phyloP scores from a whole-genome alignment of 2,113 vertebrate species.

The Phyllopteryx taeniolatus region DNA sequence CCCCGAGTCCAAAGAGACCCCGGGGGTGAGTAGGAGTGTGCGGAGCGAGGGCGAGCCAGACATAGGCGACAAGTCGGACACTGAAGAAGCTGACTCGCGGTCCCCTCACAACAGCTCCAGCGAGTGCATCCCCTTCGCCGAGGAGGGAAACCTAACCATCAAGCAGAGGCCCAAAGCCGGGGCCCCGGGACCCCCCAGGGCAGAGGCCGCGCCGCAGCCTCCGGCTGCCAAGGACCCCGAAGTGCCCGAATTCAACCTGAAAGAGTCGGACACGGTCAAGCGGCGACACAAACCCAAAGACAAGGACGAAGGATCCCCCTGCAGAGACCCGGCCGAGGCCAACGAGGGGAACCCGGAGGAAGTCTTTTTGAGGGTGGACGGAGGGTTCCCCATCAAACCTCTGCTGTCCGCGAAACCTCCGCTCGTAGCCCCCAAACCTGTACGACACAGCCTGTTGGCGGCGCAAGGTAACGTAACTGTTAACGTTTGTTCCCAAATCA shows the following conservation, averaged over 20 bases:
- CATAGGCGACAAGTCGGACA: conserved; percentile 72
- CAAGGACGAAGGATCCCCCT: conserved; percentile 68
- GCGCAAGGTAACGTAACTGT: conserved; percentile 42
- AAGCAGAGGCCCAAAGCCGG: conserved; percentile 89
- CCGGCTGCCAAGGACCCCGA: conserved; percentile 49
- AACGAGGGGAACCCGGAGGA: conserved; percentile 14
- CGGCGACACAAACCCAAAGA: conserved; percentile 86
- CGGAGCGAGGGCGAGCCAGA: conserved; percentile 73
- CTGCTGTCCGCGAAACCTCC: conserved; percentile 61
- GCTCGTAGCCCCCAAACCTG: conserved; percentile 51
- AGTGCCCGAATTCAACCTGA: conserved; percentile 88
- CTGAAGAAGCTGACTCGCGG: conserved; percentile 77
- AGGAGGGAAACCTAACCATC: conserved; percentile 96
- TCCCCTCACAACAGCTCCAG: conserved; percentile 89
- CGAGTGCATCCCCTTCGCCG: conserved; percentile 94
- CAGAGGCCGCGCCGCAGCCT: conserved; percentile 53
- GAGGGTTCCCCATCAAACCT: conserved; percentile 66
- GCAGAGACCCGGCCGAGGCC: conserved; percentile 49
- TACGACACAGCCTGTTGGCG: conserved; percentile 53
- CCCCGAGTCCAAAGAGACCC: conserved; percentile 18
- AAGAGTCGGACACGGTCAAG: conserved; percentile 93
- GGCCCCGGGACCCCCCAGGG: conserved; percentile 61
- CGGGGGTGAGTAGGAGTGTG: conserved; percentile 68
- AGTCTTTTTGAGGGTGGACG: conserved; percentile 59
- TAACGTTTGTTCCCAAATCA: neutral